These are phyloP conservation scores for Rhabdornis inornatus DNA, from an alignment of 2,113 vertebrate species.

Conservation along the genomic window DNA sequence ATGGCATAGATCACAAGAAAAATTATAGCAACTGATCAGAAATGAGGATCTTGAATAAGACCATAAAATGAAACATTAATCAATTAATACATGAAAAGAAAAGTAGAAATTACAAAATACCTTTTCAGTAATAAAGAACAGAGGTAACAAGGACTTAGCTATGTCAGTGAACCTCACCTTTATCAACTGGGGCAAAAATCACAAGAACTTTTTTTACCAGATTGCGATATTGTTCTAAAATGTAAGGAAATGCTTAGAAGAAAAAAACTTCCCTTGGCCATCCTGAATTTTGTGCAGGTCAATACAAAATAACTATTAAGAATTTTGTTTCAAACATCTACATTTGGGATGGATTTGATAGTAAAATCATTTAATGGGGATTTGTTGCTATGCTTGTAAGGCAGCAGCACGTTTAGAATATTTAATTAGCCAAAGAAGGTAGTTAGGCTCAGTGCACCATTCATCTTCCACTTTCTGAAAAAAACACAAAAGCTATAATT, in stretches of 20 bases:
- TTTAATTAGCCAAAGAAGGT: not conserved
- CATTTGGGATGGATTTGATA: not conserved
- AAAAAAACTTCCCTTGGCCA: not conserved
- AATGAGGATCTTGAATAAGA: not conserved
- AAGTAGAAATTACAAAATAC: not conserved
- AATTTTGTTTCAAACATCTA: not conserved
- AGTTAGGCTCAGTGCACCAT: not conserved
- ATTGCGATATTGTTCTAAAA: not conserved
- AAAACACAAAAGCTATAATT: accelerated
- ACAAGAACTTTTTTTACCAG: not conserved
- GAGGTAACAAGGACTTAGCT: not conserved
- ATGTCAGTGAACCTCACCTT: not conserved
- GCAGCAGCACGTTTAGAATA: not conserved
- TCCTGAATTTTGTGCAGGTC: not conserved
- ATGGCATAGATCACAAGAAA: not conserved
- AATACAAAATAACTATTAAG: not conserved
- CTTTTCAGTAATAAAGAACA: not conserved
- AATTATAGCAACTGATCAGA: not conserved
- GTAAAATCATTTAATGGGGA: not conserved
- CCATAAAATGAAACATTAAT: not conserved
- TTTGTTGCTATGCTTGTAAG: not conserved
- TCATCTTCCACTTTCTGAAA: not conserved
- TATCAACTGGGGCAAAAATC: not conserved
- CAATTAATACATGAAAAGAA: not conserved
- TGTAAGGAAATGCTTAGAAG: not conserved